Conservation (phyloP, 2,888 invertebrate species). For the Leptura quadrifasciata region DNA sequence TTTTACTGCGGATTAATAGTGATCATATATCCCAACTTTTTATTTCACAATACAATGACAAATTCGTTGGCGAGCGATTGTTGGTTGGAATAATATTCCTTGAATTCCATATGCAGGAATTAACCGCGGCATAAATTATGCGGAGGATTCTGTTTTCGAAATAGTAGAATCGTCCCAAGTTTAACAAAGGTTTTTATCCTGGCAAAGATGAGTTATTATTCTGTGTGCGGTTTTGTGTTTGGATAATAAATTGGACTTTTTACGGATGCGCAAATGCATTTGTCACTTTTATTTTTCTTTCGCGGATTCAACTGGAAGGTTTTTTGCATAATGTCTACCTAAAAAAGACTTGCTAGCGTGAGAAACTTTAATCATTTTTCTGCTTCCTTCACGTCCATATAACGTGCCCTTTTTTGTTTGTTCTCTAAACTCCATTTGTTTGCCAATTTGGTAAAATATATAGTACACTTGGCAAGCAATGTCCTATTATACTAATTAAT, state of each 20-base stretch:
- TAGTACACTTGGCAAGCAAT: too few relatives aligned
- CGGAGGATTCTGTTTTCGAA: slow-evolving; percentile 40
- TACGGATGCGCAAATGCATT: slow-evolving; percentile 67
- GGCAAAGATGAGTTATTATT: slow-evolving; percentile 53
- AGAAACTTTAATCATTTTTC: slow-evolving; percentile 12
- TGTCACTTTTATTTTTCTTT: slow-evolving; percentile 67
- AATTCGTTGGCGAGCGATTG: slow-evolving; percentile 33
- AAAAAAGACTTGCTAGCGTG: slow-evolving; percentile 32
- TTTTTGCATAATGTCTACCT: slow-evolving; percentile 59
- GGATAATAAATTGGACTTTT: slow-evolving; percentile 69
- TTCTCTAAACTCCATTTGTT: neutral
- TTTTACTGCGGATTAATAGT: slow-evolving; percentile 57
- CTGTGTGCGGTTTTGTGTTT: slow-evolving; percentile 61
- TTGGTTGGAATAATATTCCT: slow-evolving; percentile 33
- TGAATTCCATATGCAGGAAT: slow-evolving; percentile 42
- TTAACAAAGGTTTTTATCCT: slow-evolving; percentile 42
- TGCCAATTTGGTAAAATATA: too few relatives aligned
- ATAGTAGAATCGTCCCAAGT: slow-evolving; percentile 28
- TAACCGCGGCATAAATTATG: slow-evolving; percentile 40
- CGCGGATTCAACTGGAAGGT: slow-evolving; percentile 40
- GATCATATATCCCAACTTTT: slow-evolving; percentile 54
- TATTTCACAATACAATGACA: slow-evolving; percentile 44
- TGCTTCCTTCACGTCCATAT: neutral
- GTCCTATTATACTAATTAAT: too few relatives aligned
- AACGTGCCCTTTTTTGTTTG: neutral